Evolutionary conservation across 2,888 invertebrate species (phyloP).

Genomic region (Eristalis intricaria): DNA sequence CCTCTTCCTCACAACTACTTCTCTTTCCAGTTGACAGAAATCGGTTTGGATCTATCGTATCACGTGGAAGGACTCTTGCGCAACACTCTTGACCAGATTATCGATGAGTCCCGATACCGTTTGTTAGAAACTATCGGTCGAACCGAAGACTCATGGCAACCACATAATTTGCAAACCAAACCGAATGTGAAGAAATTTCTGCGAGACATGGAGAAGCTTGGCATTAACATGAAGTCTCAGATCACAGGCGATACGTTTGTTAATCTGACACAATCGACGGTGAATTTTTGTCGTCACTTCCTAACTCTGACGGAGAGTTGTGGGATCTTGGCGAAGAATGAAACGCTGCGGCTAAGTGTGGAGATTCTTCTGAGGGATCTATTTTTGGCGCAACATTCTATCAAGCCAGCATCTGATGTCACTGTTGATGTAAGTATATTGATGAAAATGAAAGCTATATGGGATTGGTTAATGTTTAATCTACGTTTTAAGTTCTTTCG

Average conservation of each 20-base stretch:
- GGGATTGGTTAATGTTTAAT: no score
- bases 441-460: not conserved
- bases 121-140: slow-evolving; percentile 80
- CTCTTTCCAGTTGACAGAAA: slow-evolving; percentile 82
- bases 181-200: slow-evolving; percentile 79
- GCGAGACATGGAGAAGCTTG: slow-evolving; percentile 78
- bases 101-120: slow-evolving; percentile 80
- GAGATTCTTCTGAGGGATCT: slow-evolving; percentile 79
- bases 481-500: no score
- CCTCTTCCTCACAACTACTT: not conserved
- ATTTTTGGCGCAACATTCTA: slow-evolving; percentile 78
- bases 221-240: slow-evolving; percentile 79
- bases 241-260: slow-evolving; percentile 81
- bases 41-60: slow-evolving; percentile 95
- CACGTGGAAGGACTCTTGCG: slow-evolving; percentile 93
- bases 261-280: slow-evolving; percentile 80
- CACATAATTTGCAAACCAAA: slow-evolving; percentile 81
- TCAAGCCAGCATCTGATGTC: slow-evolving; percentile 78
- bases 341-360: slow-evolving; percentile 77
- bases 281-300: slow-evolving; percentile 80
- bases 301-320: slow-evolving; percentile 80
- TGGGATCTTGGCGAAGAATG: slow-evolving; percentile 79
- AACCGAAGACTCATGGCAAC: slow-evolving; percentile 81
- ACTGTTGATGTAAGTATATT: slow-evolving; percentile 78
- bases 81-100: slow-evolving; percentile 83